Evolutionary conservation across 2,888 invertebrate genomes (phyloP), one percentile per base, ranked within the genome.

Genomic region (Amitus sp.): DNA sequence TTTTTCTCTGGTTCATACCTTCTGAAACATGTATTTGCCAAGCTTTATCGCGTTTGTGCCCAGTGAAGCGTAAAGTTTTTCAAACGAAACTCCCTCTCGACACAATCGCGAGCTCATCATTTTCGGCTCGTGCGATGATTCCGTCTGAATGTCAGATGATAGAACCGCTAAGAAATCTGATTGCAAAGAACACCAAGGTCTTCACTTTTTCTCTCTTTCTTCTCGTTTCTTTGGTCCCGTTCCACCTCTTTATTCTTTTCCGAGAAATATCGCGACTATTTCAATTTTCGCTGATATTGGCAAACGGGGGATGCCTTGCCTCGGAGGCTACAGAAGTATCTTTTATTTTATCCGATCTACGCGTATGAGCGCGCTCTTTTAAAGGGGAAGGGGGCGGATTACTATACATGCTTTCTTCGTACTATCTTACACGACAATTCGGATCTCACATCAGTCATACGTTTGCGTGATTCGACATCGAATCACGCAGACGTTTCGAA

Each of bases 281-380:
- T 78, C 77, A 75, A 78, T 79, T 78, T 75, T 73, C 73, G 70
- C 68, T 73, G 73, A 75, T 78, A 77, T 77, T 75, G 76, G 75
- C 69, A 68, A 73, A 69, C 75, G 70, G 68, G 60, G 66, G 52
- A 66, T 67, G 70, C 71, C 73, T 67, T 67, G 70, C 71, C 73
- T 67, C 65, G 51, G 53, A 73, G 73, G 70, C 63, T 69, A 60
- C 65, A 57, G 48, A 50, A 63, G 69, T 65, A 72, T 73, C 68
- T 72, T 72, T 73, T 73, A 74, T 75, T 73, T 75, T 71, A 71
- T 71, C 68, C 69, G 62, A 60, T 64, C 49, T 51, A 34, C 49
- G 42, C 53, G 37, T 54, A 27, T 62, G 50, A 57, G 53, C 47
- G 47, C 39, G 19, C 43, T 56, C 47, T 50, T 60, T 55, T 46